Evolutionary conservation across 2,888 invertebrate genomes (phyloP).

Genomic region (Serrognathus titanus): DNA sequence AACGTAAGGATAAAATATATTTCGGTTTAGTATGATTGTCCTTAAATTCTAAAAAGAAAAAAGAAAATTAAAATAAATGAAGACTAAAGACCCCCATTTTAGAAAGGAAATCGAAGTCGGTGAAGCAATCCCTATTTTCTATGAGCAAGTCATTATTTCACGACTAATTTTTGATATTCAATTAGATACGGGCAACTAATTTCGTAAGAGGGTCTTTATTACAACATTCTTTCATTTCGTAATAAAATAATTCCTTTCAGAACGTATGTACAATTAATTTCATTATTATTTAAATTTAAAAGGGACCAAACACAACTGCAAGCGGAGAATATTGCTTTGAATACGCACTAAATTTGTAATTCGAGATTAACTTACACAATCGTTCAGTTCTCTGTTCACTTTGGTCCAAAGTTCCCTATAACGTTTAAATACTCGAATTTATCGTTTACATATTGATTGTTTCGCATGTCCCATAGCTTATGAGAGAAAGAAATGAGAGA

Average conservation of each 20-base stretch:
- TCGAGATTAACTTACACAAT: constrained; percentile 9
- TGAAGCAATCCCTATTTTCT: no score
- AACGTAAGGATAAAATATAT: neutral
- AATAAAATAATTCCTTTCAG: constrained; percentile 1
- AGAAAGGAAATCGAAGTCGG: neutral
- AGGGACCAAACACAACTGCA: constrained; percentile 46
- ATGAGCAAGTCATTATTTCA: neutral
- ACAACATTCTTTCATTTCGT: neutral
- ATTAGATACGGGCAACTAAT: neutral
- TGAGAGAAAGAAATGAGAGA: neutral
- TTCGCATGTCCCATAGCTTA: constrained; percentile 12
- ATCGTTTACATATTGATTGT: constrained; percentile 35
- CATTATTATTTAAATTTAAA: constrained; percentile 32
- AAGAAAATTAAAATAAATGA: constrained; percentile 2
- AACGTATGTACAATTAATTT: constrained; percentile 14
- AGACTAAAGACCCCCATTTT: constrained; percentile 13
- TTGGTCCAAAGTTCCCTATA: constrained; percentile 44
- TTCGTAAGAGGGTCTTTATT: constrained; percentile 16
- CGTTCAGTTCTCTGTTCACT: constrained; percentile 38
- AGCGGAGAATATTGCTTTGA: constrained; percentile 49
- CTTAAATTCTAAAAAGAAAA: constrained; percentile 16
- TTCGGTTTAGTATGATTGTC: constrained; percentile 15
- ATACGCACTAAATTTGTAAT: constrained; percentile 42
- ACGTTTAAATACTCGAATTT: constrained; percentile 37
- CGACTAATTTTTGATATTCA: neutral